Conservation (phyloP, 1,140 invertebrate species). For the Zaprionus kolodkinae region DNA sequence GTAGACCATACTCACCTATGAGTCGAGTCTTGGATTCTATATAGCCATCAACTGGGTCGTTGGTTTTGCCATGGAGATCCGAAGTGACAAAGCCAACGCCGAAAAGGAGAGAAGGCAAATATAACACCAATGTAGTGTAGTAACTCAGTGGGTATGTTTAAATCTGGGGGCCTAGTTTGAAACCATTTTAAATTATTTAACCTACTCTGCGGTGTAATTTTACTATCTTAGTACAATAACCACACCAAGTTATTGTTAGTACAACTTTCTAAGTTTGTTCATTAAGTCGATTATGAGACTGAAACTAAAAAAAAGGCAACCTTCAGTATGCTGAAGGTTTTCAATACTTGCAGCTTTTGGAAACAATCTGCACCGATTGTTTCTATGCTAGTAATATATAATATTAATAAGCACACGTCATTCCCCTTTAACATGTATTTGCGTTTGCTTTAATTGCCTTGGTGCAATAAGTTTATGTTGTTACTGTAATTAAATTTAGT, state of each 20-base stretch:
- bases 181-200: neutral
- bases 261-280: neutral
- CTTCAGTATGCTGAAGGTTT: too few relatives aligned
- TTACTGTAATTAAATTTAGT: too few relatives aligned
- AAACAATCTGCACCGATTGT: too few relatives aligned
- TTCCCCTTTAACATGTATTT: too few relatives aligned
- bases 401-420: too few relatives aligned
- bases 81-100: constrained; percentile 2
- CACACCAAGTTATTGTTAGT: neutral
- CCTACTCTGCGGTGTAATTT: neutral
- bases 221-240: neutral
- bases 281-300: neutral
- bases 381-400: too few relatives aligned
- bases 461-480: too few relatives aligned
- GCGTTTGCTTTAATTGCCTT: too few relatives aligned
- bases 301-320: too few relatives aligned
- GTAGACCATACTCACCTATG: constrained; percentile 43
- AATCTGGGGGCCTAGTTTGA: neutral
- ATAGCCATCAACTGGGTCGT: constrained; percentile 7
- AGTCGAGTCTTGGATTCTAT: constrained; percentile 30
- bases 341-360: too few relatives aligned
- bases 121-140: neutral
- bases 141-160: neutral
- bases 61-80: constrained; percentile 1
- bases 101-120: neutral